Base-by-base conservation (phyloP, 1,140 invertebrate genomes). In the Pissodes strobi region DNA sequence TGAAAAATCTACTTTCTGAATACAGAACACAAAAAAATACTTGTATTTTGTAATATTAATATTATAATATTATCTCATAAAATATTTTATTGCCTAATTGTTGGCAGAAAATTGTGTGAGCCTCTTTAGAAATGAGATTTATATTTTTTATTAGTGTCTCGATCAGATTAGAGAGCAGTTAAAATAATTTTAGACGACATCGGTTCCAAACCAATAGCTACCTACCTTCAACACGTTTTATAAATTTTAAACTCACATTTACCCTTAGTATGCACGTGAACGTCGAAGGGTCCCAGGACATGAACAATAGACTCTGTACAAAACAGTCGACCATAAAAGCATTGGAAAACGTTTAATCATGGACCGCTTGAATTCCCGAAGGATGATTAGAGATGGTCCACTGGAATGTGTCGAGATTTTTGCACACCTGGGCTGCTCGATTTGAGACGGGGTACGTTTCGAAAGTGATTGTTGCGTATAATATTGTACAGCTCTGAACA, bases 381-480 rank as follows among this genome's bases (percentile, higher is more conserved):
- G 21, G 27, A 41, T 12, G 2, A 39, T 19, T 64, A 12, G 2
- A n/a, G 10, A 15, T 55, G 61, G 61, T 18, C 61, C n/a, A 37
- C 41, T 57, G 57, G 55, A 51, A 58, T 52, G 53, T 57, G 41
- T 56, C 66, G 59, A 58, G 60, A 64, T 63, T 67, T 67, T 67
- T 55, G 66, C 66, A 63, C 66, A 67, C 66, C 66, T 67, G 66
- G 66, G 60, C 55, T 51, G 45, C 43, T 22, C 46, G 51, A 46
- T 45, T 55, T 41, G 37, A 59, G 55, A 53, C 52, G 60, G 58
- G 59, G 66, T 49, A 56, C 52, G 21, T 46, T 23, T 51, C 63
- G 55, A 65, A 57, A 41, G 63, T 67, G 65, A 67, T 67, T 62
- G 65, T 60, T 60, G 49, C 56, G 57, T 60, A 66, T 55, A 66